These are phyloP conservation scores for Neoscelio sp. DNA, from an alignment of 2,888 invertebrate species.

Conservation along the genomic window DNA sequence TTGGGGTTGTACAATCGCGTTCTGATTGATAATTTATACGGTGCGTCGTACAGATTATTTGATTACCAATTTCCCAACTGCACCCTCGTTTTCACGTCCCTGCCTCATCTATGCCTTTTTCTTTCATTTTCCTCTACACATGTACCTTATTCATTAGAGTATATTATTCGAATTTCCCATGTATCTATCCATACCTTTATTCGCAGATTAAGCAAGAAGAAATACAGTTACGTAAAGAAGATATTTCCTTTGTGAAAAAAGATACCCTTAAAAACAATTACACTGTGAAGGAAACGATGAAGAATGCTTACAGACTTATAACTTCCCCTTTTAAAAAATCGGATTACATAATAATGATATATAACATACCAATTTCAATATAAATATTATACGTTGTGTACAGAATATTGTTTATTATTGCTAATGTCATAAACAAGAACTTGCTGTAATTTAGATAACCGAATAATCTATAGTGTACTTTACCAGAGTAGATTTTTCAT, in stretches of 20 bases:
- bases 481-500: too few species aligned
- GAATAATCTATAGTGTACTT: too few species aligned
- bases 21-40: slow-evolving; percentile 83
- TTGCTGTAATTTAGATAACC: too few species aligned
- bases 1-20: slow-evolving; percentile 81
- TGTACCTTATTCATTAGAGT: slow-evolving; percentile 65
- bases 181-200: slow-evolving; percentile 59
- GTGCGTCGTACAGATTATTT: slow-evolving; percentile 82
- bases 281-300: too few species aligned
- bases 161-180: slow-evolving; percentile 65
- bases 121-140: slow-evolving; percentile 64
- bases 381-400: too few species aligned
- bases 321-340: too few species aligned
- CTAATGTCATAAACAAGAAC: too few species aligned
- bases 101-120: slow-evolving; percentile 62
- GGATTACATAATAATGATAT: too few species aligned
- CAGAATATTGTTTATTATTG: too few species aligned
- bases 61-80: slow-evolving; percentile 78
- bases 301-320: too few species aligned
- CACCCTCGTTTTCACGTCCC: slow-evolving; percentile 69
- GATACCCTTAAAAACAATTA: background rate
- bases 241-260: slow-evolving; percentile 34
- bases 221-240: slow-evolving; percentile 53
- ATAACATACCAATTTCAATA: too few species aligned
- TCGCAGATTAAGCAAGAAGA: slow-evolving; percentile 58